Evolutionary conservation across 2,113 vertebrate genomes (phyloP).

Genomic region (Cynopterus brachyotis): DNA sequence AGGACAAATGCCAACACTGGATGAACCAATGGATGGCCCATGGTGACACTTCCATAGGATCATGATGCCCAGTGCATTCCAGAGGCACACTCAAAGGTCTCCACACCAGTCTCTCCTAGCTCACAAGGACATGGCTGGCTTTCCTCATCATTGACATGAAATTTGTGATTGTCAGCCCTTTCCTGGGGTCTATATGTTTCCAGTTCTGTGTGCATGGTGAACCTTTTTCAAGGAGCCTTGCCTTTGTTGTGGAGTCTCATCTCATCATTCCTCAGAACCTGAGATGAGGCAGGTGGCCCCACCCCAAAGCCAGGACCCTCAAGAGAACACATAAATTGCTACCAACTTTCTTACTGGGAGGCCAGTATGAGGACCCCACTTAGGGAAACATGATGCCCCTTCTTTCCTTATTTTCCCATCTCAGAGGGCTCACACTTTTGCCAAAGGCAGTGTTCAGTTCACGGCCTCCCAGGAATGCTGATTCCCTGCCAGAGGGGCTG

Average conservation of each 20-base stretch:
- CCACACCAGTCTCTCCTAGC: neutral
- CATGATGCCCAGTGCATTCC: neutral
- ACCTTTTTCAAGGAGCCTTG: neutral
- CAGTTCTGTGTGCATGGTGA: too few species aligned
- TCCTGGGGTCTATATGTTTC: too few species aligned
- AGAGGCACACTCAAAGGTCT: neutral
- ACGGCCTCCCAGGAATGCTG: neutral
- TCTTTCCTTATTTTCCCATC: neutral
- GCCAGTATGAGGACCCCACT: neutral
- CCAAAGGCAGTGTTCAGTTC: neutral
- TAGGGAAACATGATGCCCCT: neutral
- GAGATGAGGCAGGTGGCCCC: neutral
- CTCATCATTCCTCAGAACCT: neutral
- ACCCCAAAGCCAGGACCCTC: neutral
- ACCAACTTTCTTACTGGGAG: neutral
- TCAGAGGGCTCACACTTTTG: neutral
- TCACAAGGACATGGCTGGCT: neutral
- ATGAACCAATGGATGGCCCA: neutral
- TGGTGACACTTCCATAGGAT: neutral
- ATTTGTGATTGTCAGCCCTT: neutral
- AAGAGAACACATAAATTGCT: neutral
- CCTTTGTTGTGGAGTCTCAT: neutral
- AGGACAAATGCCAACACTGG: neutral
- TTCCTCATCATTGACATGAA: neutral
- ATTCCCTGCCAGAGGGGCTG: neutral